Evolutionary conservation across 2,797 vertebrate genomes (phyloP).

Genomic region (Carcharodon carcharias): DNA sequence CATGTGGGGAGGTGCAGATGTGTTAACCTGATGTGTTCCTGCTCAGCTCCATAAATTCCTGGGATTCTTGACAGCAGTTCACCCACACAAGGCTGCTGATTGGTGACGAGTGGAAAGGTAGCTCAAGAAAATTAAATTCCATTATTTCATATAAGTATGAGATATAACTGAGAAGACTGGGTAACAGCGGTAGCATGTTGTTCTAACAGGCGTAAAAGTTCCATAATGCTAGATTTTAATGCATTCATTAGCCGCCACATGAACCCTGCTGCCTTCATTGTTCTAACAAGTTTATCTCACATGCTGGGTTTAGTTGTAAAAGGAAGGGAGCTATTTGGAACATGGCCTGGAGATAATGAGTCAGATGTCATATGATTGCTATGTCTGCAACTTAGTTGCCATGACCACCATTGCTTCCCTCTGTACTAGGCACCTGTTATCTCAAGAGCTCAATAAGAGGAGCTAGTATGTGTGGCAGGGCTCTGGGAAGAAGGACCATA

Average conservation of each 20-base stretch:
- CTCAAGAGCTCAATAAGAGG: background rate
- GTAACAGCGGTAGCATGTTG: background rate
- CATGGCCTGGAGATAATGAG: background rate
- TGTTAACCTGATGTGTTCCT: background rate
- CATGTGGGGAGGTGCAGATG: no score
- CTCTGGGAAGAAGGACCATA: background rate
- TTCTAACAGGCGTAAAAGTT: background rate
- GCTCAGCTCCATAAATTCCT: background rate
- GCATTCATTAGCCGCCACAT: background rate
- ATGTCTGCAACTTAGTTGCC: background rate
- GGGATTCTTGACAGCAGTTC: background rate
- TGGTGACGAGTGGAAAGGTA: background rate
- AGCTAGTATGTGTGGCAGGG: background rate
- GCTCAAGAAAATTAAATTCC: background rate
- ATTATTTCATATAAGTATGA: background rate
- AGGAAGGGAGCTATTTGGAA: background rate
- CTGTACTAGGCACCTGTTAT: background rate
- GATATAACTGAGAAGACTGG: background rate
- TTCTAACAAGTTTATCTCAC: background rate
- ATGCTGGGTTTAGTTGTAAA: background rate
- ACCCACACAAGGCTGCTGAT: background rate
- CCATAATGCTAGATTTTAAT: background rate
- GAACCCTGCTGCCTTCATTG: no score
- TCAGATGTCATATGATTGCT: background rate
- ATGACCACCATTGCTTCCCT: background rate